These are phyloP conservation scores for Kryptopterus vitreolus DNA, from an alignment of 2,797 vertebrate species.

Conservation along the genomic window DNA sequence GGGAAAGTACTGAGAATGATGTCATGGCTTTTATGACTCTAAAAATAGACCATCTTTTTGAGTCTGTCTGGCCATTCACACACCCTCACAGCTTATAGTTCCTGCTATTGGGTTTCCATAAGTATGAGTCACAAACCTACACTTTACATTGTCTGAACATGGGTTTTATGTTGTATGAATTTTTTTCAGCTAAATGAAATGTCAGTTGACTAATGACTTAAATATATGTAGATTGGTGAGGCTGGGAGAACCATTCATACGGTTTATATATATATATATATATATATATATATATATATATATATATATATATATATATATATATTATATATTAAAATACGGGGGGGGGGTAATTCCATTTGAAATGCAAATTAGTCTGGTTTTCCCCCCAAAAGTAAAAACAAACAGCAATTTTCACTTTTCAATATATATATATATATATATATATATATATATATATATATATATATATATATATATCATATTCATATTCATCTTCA, in stretches of 20 bases:
- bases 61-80: slow-evolving; percentile 43
- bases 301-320: too few species aligned
- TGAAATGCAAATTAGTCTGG: too few species aligned
- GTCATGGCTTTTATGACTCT: slow-evolving; percentile 59
- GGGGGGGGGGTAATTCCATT: too few species aligned
- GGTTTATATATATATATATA: too few species aligned
- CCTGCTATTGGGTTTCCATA: slow-evolving; percentile 49
- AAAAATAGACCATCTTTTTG: slow-evolving; percentile 58
- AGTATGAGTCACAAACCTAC: slow-evolving; percentile 51
- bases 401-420: not conserved
- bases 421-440: too few species aligned
- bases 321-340: too few species aligned
- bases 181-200: not conserved
- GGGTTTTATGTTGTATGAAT: not conserved
- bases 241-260: not conserved
- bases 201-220: not conserved
- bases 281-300: too few species aligned
- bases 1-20: slow-evolving; percentile 52
- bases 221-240: not conserved
- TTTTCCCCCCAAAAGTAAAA: not conserved
- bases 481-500: too few species aligned
- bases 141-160: slow-evolving; percentile 13
- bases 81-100: slow-evolving; percentile 19
- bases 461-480: too few species aligned
- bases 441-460: too few species aligned